phyloP scores from a whole-genome alignment of 2,888 invertebrate genomes.

The Tethea ocularis region DNA sequence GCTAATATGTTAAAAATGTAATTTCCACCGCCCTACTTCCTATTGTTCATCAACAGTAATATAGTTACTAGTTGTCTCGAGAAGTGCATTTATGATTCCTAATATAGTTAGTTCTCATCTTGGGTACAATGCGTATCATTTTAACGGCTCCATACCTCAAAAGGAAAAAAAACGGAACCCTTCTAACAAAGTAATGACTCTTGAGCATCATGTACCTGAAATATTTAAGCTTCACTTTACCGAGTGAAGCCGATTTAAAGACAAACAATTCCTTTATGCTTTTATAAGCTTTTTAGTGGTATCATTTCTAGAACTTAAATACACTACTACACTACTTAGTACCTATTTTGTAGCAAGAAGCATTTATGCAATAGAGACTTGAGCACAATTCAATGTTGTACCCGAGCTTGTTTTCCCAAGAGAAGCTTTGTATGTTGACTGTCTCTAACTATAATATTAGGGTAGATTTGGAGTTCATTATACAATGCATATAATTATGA shows the following conservation, averaged over 20 bases:
- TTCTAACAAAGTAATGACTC: no score
- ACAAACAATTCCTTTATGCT: background rate
- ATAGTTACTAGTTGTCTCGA: conserved; percentile 47
- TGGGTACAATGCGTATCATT: conserved; percentile 25
- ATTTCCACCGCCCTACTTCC: conserved; percentile 58
- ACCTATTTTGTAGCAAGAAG: conserved; percentile 7
- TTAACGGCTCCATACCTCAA: background rate
- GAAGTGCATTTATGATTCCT: conserved; percentile 43
- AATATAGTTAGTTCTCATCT: conserved; percentile 42
- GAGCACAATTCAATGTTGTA: conserved; percentile 1
- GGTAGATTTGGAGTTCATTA: background rate
- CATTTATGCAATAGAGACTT: conserved; percentile 3
- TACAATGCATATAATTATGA: background rate
- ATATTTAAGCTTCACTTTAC: background rate
- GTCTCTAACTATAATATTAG: background rate
- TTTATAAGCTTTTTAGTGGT: background rate
- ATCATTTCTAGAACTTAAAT: conserved; percentile 14
- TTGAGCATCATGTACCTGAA: background rate
- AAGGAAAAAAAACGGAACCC: no score
- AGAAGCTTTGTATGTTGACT: background rate
- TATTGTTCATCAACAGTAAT: conserved; percentile 61
- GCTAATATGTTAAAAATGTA: conserved; percentile 37
- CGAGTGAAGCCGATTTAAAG: background rate
- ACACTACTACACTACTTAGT: conserved; percentile 15
- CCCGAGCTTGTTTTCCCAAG: background rate